A percentile compares a stretch with the other conserved stretches of the same genome.
These are phyloP conservation scores for Meloe dianella DNA, from an alignment of 2,888 invertebrate species.

Conservation along the genomic window DNA sequence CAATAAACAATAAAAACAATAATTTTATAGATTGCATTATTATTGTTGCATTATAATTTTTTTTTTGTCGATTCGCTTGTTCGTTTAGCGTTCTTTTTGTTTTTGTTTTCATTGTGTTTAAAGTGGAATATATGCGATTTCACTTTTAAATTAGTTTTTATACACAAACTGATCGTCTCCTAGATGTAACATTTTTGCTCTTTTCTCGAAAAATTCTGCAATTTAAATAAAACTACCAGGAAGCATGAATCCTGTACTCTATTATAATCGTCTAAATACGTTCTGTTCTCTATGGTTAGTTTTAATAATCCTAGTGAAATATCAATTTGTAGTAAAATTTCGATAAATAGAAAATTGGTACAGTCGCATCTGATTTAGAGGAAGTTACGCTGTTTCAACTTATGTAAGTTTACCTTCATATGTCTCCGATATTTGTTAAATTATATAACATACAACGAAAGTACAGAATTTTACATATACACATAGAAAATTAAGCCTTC, in stretches of 20 bases:
- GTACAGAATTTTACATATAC: background rate
- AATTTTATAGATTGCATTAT: background rate
- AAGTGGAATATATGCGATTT: background rate
- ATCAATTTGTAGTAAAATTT: background rate
- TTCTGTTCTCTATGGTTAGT: background rate
- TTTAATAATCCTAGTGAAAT: background rate
- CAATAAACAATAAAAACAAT: background rate
- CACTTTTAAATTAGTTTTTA: background rate
- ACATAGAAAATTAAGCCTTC: background rate
- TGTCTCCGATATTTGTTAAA: background rate
- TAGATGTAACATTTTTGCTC: no score
- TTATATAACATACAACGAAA: conserved; percentile 3
- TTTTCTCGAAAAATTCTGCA: background rate
- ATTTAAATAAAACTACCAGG: no score
- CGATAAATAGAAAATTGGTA: background rate
- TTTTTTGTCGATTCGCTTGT: background rate
- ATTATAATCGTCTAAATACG: background rate
- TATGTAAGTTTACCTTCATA: conserved; percentile 4
- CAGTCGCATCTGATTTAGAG: background rate
- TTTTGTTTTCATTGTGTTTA: background rate
- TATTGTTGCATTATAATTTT: background rate
- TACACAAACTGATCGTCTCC: background rate
- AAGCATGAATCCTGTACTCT: background rate
- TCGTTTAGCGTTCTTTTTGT: no score
- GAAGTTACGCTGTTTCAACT: background rate